These are phyloP conservation scores for Neoniphon sammara DNA, from an alignment of 2,797 vertebrate genomes.

Conservation along the genomic window DNA sequence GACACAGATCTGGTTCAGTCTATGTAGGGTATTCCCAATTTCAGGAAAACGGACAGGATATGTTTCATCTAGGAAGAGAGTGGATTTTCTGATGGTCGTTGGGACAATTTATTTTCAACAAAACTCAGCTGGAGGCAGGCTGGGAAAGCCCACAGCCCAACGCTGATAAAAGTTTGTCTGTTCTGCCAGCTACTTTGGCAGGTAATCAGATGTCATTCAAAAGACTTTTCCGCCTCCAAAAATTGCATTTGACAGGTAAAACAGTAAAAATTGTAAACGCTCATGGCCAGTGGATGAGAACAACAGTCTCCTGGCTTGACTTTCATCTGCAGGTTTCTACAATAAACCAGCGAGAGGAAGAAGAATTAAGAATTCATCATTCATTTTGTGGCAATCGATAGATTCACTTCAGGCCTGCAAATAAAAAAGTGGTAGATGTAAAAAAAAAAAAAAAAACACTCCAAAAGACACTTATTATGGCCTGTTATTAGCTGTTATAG, in stretches of 20 bases:
- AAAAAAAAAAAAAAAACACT: too few relatives aligned
- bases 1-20: not conserved
- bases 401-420: too few relatives aligned
- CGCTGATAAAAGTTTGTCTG: not conserved
- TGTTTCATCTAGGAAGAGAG: not conserved
- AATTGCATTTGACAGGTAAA: not conserved
- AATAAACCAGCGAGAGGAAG: too few relatives aligned
- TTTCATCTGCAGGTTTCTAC: not conserved
- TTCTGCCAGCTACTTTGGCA: not conserved
- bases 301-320: not conserved
- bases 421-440: too few relatives aligned
- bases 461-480: too few relatives aligned
- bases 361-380: too few relatives aligned
- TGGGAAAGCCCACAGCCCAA: not conserved
- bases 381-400: too few relatives aligned
- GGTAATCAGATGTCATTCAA: not conserved
- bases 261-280: not conserved
- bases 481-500: too few relatives aligned
- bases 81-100: not conserved
- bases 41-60: constrained; percentile 9
- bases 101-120: not conserved
- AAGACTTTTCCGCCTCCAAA: too few relatives aligned
- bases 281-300: not conserved
- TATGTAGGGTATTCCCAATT: not conserved
- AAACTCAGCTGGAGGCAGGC: not conserved